phyloP scores from a whole-genome alignment of 2,113 vertebrate genomes.

The Eclectus roratus region DNA sequence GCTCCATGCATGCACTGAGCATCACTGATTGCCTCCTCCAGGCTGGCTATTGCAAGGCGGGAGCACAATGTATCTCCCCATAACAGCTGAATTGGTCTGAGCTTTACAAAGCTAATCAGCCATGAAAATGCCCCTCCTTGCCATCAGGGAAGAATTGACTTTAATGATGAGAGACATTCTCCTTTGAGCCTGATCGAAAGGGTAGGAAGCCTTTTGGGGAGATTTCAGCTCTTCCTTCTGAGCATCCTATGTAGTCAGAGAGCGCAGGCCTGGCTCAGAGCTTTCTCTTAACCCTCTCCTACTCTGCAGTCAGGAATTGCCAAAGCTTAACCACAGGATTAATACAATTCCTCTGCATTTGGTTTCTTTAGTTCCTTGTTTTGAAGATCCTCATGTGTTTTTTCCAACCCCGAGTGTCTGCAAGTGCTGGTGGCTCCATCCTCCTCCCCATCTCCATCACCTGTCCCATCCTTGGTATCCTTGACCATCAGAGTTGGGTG shows the following conservation, averaged over 20 bases:
- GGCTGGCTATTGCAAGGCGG: neutral
- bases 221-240: neutral
- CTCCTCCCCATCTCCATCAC: neutral
- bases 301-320: neutral
- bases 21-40: neutral
- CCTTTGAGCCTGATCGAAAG: neutral
- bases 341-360: neutral
- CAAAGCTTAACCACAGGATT: neutral
- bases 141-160: conserved; percentile 28
- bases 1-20: rapidly evolving
- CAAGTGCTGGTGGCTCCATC: neutral
- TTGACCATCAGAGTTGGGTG: neutral
- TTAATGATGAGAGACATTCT: conserved; percentile 32
- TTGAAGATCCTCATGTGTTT: neutral
- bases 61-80: neutral
- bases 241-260: neutral
- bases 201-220: neutral
- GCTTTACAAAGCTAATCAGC: conserved; percentile 21
- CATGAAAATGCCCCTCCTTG: conserved; percentile 39
- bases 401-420: neutral
- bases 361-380: neutral
- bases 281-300: conserved; percentile 31
- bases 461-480: neutral
- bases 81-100: neutral
- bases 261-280: neutral